Conservation (phyloP, 2,888 invertebrate species). For the Thecophora atra region DNA sequence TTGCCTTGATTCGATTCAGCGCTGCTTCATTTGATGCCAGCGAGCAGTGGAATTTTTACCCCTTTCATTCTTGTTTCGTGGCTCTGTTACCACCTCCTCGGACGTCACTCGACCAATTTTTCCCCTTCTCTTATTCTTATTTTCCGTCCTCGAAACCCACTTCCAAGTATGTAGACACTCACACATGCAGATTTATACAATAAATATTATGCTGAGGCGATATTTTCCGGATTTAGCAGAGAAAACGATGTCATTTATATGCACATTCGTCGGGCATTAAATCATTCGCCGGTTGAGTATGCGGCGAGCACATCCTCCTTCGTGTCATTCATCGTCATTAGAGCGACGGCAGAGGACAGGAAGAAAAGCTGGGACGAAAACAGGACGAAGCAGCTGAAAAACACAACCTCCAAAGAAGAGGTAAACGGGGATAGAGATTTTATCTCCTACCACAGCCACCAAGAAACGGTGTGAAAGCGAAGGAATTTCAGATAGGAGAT, state of each 20-base stretch:
- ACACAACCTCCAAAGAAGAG: too few species aligned
- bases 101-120: background rate
- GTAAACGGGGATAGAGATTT: too few species aligned
- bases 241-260: constrained; percentile 52
- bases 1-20: too few species aligned
- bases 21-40: background rate
- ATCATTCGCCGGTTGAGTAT: constrained; percentile 45
- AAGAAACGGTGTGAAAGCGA: too few species aligned
- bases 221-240: constrained; percentile 39
- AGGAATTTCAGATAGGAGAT: too few species aligned
- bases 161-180: background rate
- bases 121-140: background rate
- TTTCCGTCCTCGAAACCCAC: constrained; percentile 25
- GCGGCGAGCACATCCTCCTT: constrained; percentile 45
- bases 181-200: background rate
- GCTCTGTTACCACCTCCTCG: background rate
- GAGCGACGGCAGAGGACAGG: constrained; percentile 36
- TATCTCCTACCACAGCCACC: too few species aligned
- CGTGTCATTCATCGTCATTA: constrained; percentile 51
- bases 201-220: constrained; percentile 36
- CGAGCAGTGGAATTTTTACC: background rate
- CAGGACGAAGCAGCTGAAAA: too few species aligned
- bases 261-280: constrained; percentile 50
- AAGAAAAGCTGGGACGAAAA: background rate
- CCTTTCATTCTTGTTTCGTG: background rate